Percentiles rank a stretch among this genome's conserved stretches.
Evolutionary conservation across 2,888 invertebrate species (phyloP).

Genomic region (Eilema griseolum): DNA sequence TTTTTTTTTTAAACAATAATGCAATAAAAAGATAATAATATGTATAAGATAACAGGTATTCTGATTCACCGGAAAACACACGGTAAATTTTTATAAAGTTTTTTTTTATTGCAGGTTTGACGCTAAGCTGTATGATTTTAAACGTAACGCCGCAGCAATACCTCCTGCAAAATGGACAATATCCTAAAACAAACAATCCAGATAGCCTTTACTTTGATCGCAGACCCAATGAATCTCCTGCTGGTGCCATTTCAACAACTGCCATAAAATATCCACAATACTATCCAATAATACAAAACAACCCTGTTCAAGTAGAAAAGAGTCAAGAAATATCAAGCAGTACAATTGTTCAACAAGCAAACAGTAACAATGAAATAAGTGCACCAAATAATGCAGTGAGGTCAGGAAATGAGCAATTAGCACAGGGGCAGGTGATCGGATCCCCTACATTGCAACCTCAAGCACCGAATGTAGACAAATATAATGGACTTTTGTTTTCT

Average conservation of each 20-base stretch:
- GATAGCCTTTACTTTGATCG: slow-evolving; percentile 48
- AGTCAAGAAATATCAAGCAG: slow-evolving; percentile 26
- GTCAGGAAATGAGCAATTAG: neutral
- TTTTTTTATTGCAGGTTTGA: slow-evolving; percentile 41
- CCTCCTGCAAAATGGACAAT: slow-evolving; percentile 1
- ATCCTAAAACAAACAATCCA: slow-evolving; percentile 24
- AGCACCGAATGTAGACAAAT: slow-evolving; percentile 6
- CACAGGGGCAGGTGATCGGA: neutral
- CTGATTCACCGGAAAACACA: no score
- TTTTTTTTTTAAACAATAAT: no score
- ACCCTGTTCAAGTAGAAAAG: slow-evolving; percentile 33
- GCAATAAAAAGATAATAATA: no score
- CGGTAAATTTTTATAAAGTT: no score
- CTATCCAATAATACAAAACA: neutral
- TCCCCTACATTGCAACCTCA: neutral
- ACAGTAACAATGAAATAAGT: neutral
- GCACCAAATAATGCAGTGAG: neutral
- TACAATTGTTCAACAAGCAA: slow-evolving; percentile 12
- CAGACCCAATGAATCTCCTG: slow-evolving; percentile 15
- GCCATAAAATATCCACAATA: slow-evolving; percentile 9
- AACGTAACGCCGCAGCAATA: slow-evolving; percentile 35
- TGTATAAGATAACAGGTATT: no score
- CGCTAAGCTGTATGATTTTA: slow-evolving; percentile 37
- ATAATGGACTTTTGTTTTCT: slow-evolving; percentile 44
- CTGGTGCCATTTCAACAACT: neutral